phyloP scores from a whole-genome alignment of 2,797 vertebrate genomes.

The Bryconaethiops microstoma region DNA sequence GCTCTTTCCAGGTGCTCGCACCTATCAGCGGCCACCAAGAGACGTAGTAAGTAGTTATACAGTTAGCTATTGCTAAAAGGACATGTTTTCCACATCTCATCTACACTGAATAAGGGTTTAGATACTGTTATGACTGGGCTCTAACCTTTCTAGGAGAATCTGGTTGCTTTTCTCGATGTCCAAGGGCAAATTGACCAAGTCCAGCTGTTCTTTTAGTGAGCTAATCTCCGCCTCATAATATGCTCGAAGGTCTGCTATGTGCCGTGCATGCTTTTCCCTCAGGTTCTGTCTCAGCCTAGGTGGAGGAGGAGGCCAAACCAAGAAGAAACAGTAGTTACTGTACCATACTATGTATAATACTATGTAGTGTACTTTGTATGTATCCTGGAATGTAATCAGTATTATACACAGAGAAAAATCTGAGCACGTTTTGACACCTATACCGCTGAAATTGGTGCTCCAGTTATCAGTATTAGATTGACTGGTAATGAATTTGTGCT shows the following conservation, averaged over 20 bases:
- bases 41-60: slow-evolving; percentile 28
- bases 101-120: not conserved
- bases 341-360: not conserved
- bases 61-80: not conserved
- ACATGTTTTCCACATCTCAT: not conserved
- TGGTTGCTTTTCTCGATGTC: slow-evolving; percentile 85
- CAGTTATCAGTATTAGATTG: not conserved
- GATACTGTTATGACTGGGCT: not conserved
- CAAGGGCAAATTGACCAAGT: slow-evolving; percentile 74
- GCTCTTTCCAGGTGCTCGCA: slow-evolving; percentile 86
- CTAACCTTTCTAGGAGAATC: slow-evolving; percentile 83
- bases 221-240: slow-evolving; percentile 94
- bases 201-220: slow-evolving; percentile 84
- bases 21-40: slow-evolving; percentile 66
- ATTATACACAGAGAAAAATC: not conserved
- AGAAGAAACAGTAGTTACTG: not conserved
- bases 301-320: not conserved
- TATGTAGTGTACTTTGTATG: too few species aligned
- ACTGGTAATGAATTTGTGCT: too few species aligned
- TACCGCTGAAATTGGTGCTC: not conserved
- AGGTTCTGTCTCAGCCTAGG: slow-evolving; percentile 88
- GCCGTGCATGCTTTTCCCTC: slow-evolving; percentile 91
- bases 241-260: slow-evolving; percentile 89
- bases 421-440: too few species aligned
- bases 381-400: too few species aligned